These are phyloP conservation scores for Zaprionus lineosus DNA, from an alignment of 2,888 invertebrate genomes.

Conservation along the genomic window DNA sequence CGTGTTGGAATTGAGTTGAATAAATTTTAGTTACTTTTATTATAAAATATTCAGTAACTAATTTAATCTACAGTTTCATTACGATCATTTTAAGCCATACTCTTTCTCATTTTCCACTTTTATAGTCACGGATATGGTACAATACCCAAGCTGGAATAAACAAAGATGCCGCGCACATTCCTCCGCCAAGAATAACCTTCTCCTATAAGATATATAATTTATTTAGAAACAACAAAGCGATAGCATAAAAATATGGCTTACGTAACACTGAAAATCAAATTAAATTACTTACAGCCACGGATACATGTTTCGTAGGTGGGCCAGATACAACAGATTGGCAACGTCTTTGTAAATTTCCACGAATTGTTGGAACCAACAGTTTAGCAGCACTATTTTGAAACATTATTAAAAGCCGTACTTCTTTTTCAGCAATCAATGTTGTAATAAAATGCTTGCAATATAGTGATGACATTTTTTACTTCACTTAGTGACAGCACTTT, in stretches of 20 bases:
- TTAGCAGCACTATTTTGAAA: constrained; percentile 78
- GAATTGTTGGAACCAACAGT: constrained; percentile 79
- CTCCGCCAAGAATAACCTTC: constrained; percentile 78
- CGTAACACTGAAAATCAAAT: constrained; percentile 61
- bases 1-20: constrained; percentile 34
- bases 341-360: constrained; percentile 78
- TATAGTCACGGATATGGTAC: constrained; percentile 80
- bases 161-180: constrained; percentile 75
- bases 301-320: constrained; percentile 79
- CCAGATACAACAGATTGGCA: constrained; percentile 80
- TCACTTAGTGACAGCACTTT: no score
- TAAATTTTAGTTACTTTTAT: constrained; percentile 42
- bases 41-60: constrained; percentile 46
- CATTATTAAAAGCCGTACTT: no score
- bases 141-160: constrained; percentile 81
- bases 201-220: constrained; percentile 67
- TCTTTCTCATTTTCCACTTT: constrained; percentile 67
- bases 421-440: constrained; percentile 32
- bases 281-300: constrained; percentile 79
- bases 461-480: constrained; percentile 9
- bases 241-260: constrained; percentile 53
- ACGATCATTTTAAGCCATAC: constrained; percentile 15
- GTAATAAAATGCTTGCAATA: constrained; percentile 17
- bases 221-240: no score
- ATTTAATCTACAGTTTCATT: constrained; percentile 25